These are phyloP conservation scores for Monochamus saltuarius DNA, from an alignment of 1,140 invertebrate genomes.

Conservation along the genomic window DNA sequence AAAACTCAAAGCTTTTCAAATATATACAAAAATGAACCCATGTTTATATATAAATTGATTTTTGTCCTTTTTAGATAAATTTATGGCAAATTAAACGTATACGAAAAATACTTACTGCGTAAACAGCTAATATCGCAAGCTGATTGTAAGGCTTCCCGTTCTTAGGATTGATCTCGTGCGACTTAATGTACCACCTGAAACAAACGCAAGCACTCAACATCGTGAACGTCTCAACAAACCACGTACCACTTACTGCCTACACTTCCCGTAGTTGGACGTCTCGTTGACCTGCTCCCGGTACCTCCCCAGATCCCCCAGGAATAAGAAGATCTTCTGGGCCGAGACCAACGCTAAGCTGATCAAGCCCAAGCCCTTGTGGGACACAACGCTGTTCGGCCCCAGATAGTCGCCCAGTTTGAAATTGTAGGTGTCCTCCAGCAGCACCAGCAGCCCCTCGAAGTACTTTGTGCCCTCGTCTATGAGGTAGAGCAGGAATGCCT, in stretches of 20 bases:
- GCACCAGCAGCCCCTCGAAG: slow-evolving; percentile 73
- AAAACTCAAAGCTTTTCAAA: no score
- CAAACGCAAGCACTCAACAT: slow-evolving; percentile 2
- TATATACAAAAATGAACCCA: no score
- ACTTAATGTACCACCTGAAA: slow-evolving; percentile 85
- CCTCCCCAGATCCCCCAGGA: slow-evolving; percentile 85
- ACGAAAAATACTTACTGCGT: slow-evolving; percentile 67
- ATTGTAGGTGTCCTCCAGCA: slow-evolving; percentile 72
- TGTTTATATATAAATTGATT: no score
- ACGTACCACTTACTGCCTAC: slow-evolving; percentile 65
- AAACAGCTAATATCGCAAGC: slow-evolving; percentile 87
- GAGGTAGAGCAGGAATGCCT: slow-evolving; percentile 67
- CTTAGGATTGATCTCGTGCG: slow-evolving; percentile 90
- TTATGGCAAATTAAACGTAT: slow-evolving; percentile 14
- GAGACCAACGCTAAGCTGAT: slow-evolving; percentile 77
- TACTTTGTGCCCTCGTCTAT: slow-evolving; percentile 80
- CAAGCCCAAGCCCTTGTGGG: slow-evolving; percentile 65
- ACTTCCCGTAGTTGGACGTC: slow-evolving; percentile 81
- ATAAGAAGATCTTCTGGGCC: slow-evolving; percentile 84
- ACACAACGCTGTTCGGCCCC: slow-evolving; percentile 55
- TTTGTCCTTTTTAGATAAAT: no score
- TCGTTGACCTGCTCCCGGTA: slow-evolving; percentile 86
- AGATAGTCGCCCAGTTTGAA: slow-evolving; percentile 71
- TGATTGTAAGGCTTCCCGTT: slow-evolving; percentile 95
- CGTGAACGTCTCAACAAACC: slow-evolving; percentile 27